These are phyloP conservation scores for Hylaeus anthracinus DNA, from an alignment of 1,140 invertebrate genomes.

Conservation along the genomic window DNA sequence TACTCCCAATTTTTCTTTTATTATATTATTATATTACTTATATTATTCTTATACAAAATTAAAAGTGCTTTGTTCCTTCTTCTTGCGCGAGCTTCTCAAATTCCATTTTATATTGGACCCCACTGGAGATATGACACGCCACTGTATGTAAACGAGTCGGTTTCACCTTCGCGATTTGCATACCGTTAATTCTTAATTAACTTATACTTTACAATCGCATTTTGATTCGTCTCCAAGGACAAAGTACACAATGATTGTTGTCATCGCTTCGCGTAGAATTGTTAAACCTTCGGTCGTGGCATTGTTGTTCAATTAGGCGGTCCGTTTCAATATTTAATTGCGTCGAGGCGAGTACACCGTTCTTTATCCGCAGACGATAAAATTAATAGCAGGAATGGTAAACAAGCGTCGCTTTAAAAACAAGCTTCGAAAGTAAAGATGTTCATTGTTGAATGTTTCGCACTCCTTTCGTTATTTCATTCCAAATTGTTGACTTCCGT, in stretches of 20 bases:
- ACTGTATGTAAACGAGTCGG: neutral
- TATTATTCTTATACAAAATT: no score
- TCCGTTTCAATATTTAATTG: slow-evolving; percentile 3
- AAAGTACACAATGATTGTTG: neutral
- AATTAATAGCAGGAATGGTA: neutral
- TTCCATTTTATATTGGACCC: no score
- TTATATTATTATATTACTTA: no score
- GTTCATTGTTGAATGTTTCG: neutral
- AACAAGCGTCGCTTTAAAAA: slow-evolving; percentile 1
- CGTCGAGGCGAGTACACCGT: neutral
- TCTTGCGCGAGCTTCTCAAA: no score
- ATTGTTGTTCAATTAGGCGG: neutral
- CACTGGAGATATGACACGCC: no score
- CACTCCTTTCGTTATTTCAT: neutral
- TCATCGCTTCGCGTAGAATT: neutral
- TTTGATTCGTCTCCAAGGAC: neutral
- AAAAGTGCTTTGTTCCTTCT: no score
- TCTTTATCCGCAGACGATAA: slow-evolving; percentile 2
- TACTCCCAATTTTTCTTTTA: no score
- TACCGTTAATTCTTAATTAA: neutral
- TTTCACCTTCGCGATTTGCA: neutral
- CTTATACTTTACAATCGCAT: slow-evolving; percentile 3
- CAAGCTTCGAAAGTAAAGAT: neutral
- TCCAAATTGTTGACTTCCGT: neutral
- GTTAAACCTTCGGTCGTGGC: neutral